Percentiles rank a stretch among this genome's conserved stretches.
phyloP scores from a whole-genome alignment of 23 tunicate species.

The Oikopleura vanhoeffeni region DNA sequence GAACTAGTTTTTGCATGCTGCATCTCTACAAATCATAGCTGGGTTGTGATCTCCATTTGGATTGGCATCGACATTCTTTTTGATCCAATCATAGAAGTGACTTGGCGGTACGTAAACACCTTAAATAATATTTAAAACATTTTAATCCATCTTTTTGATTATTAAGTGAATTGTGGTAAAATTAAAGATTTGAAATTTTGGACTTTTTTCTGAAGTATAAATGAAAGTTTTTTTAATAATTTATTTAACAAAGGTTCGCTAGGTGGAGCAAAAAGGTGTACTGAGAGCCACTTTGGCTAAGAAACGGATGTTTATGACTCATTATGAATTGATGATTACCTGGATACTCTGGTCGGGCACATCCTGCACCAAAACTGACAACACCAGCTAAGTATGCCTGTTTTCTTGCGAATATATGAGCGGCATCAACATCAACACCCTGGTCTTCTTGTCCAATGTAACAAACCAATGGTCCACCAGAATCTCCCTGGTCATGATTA shows the following conservation, averaged over 20 bases:
- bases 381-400: background rate
- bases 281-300: too few species aligned
- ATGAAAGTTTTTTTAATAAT: too few species aligned
- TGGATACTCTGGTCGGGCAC: background rate
- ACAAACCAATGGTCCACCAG: slow-evolving; percentile 3
- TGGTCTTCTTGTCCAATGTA: background rate
- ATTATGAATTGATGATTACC: too few species aligned
- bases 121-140: background rate
- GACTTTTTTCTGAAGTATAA: too few species aligned
- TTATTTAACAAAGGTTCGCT: too few species aligned
- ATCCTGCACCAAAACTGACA: slow-evolving; percentile 5
- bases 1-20: background rate
- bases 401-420: background rate
- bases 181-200: too few species aligned
- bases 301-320: too few species aligned
- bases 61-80: background rate
- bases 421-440: background rate
- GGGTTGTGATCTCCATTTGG: background rate
- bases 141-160: too few species aligned
- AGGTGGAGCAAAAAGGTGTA: too few species aligned
- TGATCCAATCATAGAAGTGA: background rate
- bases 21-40: background rate
- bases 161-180: too few species aligned
- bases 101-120: background rate
- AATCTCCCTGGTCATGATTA: background rate